A percentile compares a stretch with the other conserved stretches of the same genome.
phyloP scores from a whole-genome alignment of 2,888 invertebrate species.

The Pantelozetes paolii region DNA sequence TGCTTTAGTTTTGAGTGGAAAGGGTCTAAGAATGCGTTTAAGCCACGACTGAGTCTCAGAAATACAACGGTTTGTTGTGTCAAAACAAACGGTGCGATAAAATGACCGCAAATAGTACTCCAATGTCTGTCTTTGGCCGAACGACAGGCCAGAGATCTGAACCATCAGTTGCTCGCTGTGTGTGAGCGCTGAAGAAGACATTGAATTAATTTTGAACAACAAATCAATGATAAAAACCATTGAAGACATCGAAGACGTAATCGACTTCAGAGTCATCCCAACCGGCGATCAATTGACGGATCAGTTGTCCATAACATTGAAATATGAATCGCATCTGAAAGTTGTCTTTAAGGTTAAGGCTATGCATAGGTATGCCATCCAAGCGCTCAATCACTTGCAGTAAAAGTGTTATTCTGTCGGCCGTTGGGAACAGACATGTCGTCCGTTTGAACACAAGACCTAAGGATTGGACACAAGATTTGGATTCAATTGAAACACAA shows the following conservation, averaged over 20 bases:
- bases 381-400: background rate
- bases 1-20: background rate
- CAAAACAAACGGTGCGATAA: constrained; percentile 13
- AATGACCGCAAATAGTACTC: constrained; percentile 32
- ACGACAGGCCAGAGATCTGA: background rate
- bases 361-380: constrained; percentile 19
- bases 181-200: background rate
- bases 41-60: constrained; percentile 23
- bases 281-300: constrained; percentile 21
- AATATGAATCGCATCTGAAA: constrained; percentile 26
- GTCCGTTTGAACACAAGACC: constrained; percentile 32
- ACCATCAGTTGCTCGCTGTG: background rate
- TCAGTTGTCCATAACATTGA: constrained; percentile 32
- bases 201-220: background rate
- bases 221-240: background rate
- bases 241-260: constrained; percentile 4
- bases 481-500: background rate
- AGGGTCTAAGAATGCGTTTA: background rate
- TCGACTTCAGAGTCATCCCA: constrained; percentile 36
- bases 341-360: background rate
- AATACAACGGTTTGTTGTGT: background rate
- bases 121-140: constrained; percentile 8
- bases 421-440: constrained; percentile 32
- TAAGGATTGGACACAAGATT: background rate
- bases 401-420: constrained; percentile 1